Evolutionary conservation across 64 coral and sea anemone genomes (phyloP).

Genomic region (Hydrozoanthus tunicans): DNA sequence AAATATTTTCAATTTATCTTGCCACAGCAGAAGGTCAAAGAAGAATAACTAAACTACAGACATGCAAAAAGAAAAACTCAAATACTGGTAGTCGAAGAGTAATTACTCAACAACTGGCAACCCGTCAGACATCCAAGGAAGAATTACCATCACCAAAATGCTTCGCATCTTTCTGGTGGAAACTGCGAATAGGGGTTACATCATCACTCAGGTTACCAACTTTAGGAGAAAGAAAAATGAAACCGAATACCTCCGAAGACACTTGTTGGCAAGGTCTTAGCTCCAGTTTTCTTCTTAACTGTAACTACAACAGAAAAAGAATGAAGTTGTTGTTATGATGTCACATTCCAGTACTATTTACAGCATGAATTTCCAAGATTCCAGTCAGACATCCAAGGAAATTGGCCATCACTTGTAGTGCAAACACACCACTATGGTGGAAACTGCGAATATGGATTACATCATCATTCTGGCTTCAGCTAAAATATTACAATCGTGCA

Average conservation of each 20-base stretch:
- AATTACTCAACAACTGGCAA: background rate
- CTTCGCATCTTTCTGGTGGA: conserved; percentile 64
- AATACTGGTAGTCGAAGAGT: background rate
- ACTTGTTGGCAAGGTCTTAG: too few relatives aligned
- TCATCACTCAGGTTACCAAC: conserved; percentile 56
- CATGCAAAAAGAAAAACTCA: background rate
- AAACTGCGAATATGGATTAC: conserved; percentile 77
- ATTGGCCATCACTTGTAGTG: conserved; percentile 46
- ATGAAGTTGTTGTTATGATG: too few relatives aligned
- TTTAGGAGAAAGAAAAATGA: background rate
- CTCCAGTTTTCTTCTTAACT: too few relatives aligned
- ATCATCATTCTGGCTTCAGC: conserved; percentile 56
- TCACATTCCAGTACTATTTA: too few relatives aligned
- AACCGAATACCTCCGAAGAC: too few relatives aligned
- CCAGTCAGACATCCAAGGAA: conserved; percentile 82
- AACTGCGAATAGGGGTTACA: conserved; percentile 74
- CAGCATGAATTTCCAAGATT: too few relatives aligned
- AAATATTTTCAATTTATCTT: too few relatives aligned
- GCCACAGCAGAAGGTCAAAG: too few relatives aligned
- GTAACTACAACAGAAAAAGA: too few relatives aligned
- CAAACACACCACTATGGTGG: conserved; percentile 55
- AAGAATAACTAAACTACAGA: background rate
- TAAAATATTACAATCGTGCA: too few relatives aligned
- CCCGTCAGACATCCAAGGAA: conserved; percentile 82
- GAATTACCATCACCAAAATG: conserved; percentile 53